Evolutionary conservation across 2,888 invertebrate species (phyloP), one percentile per base, ranked within the genome.

Genomic region (Agonopterix heracliana): DNA sequence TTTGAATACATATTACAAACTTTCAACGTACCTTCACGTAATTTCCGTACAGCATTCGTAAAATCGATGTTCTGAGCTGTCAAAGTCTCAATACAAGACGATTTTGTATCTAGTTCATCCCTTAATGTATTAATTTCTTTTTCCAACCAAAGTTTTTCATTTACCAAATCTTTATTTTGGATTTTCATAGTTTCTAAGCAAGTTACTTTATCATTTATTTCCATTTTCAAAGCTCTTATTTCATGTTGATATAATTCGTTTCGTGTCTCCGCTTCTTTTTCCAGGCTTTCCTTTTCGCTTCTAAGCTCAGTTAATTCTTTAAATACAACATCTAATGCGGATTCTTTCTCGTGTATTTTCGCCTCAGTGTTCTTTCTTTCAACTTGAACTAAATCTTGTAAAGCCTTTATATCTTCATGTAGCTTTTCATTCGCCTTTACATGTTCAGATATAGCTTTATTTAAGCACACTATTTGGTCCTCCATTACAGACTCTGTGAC

Each of bases 401-500:
- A 52, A 45, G 41, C 53, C 44, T 56, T 65, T 3, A 64, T 67
- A 47, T 78, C 71, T 45, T 59, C 54, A 53, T 68, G 56, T 44
- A 78, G 52, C 11, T 46, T 50, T 26, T 73, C 71, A 53, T 66
- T 73, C 1, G 55, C 50, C 54, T 68, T 74, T 1, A 61, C 35
- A 50, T 76, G 63, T 52, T 74, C 73, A 1, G 57, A 26, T 49
- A 81, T 71, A 8, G 61, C 53, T 34, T 68, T 74, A 48, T 64
- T 73, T 0, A 74, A 57, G n/a, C 57, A 60, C 2, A 55, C 48
- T 63, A 75, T 80, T 51, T 76, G 71, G 55, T 81, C 81, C 50
- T 81, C 81, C 81, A 80, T 80, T 0, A 80, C 69, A 3, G 80
- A 74, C 61, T 81, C 81, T 1, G 80, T 80, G 0, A 80, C 78